These are phyloP conservation scores for Trissonchulus latispiculum DNA, from an alignment of 2,888 invertebrate species.

Conservation along the genomic window DNA sequence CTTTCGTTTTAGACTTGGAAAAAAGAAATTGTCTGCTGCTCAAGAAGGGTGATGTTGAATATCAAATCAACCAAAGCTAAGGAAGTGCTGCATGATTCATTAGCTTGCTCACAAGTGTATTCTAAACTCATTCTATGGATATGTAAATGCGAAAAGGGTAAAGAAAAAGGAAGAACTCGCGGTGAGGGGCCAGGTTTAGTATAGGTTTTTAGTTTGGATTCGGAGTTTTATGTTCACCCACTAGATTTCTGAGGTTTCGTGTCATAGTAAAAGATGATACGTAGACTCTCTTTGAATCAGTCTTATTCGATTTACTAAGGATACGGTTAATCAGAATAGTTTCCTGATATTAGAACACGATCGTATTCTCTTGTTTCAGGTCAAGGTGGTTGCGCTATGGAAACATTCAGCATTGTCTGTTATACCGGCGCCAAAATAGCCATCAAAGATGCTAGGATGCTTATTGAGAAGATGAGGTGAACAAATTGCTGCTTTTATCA, in stretches of 20 bases:
- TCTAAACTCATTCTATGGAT: conserved; percentile 97
- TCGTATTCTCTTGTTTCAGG: conserved; percentile 50
- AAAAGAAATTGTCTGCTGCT: conserved; percentile 66
- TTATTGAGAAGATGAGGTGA: conserved; percentile 68
- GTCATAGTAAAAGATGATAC: too few species aligned
- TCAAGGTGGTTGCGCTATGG: conserved; percentile 99
- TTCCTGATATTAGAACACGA: too few species aligned
- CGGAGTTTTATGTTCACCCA: too few species aligned
- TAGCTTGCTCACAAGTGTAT: conserved; percentile 98
- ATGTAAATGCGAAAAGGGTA: conserved; percentile 71
- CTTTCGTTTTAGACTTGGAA: conserved; percentile 61
- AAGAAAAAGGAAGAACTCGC: too few species aligned
- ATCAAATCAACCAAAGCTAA: conserved; percentile 72
- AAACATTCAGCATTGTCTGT: conserved; percentile 99
- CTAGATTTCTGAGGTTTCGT: too few species aligned
- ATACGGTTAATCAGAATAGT: too few species aligned
- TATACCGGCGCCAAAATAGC: conserved; percentile 91
- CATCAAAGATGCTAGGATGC: conserved; percentile 88
- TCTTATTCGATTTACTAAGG: too few species aligned
- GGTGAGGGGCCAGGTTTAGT: too few species aligned
- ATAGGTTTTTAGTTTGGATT: too few species aligned
- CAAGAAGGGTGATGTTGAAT: conserved; percentile 90
- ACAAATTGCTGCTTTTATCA: too few species aligned
- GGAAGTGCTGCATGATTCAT: conserved; percentile 88
- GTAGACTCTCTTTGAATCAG: too few species aligned